A percentile compares a stretch with the other conserved stretches of the same genome.
Conservation (phyloP, 2,888 invertebrate species). For the Dastarcus helophoroides region DNA sequence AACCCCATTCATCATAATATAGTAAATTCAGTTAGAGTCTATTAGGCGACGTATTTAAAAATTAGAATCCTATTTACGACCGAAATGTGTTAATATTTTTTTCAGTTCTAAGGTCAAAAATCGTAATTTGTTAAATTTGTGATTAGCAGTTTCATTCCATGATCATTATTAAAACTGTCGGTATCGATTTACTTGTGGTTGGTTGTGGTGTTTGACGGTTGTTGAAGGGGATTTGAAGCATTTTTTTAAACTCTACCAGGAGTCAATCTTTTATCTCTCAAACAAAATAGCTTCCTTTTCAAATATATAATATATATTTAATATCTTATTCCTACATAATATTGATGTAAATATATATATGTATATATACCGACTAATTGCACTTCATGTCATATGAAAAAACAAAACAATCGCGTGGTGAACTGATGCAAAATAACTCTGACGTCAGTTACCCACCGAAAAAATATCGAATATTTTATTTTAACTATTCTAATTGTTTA, state of each 20-base stretch:
- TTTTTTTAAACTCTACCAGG: slow-evolving; percentile 38
- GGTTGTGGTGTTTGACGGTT: slow-evolving; percentile 38
- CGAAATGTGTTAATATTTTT: too few species aligned
- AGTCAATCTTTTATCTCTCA: slow-evolving; percentile 57
- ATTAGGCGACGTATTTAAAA: too few species aligned
- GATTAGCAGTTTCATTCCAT: too few species aligned
- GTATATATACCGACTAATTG: slow-evolving; percentile 49
- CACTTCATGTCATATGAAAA: slow-evolving; percentile 46
- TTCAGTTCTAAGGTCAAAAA: too few species aligned
- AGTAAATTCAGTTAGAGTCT: too few species aligned
- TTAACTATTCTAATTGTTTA: slow-evolving; percentile 37
- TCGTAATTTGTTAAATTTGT: too few species aligned
- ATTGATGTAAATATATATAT: slow-evolving; percentile 45
- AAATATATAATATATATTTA: slow-evolving; percentile 42
- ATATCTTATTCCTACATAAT: slow-evolving; percentile 41
- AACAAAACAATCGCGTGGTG: slow-evolving; percentile 22
- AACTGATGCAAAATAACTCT: slow-evolving; percentile 10
- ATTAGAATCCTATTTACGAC: too few species aligned
- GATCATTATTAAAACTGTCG: slow-evolving; percentile 44
- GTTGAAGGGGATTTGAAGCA: slow-evolving; percentile 37
- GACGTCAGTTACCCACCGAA: slow-evolving; percentile 11
- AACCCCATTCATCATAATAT: too few species aligned
- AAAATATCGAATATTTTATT: slow-evolving; percentile 3
- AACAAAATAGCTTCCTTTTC: slow-evolving; percentile 47
- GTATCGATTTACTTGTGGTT: slow-evolving; percentile 45